Percentiles rank a stretch among this genome's conserved stretches.
Evolutionary conservation across 2,888 invertebrate species (phyloP).

Genomic region (Agriopis marginaria): DNA sequence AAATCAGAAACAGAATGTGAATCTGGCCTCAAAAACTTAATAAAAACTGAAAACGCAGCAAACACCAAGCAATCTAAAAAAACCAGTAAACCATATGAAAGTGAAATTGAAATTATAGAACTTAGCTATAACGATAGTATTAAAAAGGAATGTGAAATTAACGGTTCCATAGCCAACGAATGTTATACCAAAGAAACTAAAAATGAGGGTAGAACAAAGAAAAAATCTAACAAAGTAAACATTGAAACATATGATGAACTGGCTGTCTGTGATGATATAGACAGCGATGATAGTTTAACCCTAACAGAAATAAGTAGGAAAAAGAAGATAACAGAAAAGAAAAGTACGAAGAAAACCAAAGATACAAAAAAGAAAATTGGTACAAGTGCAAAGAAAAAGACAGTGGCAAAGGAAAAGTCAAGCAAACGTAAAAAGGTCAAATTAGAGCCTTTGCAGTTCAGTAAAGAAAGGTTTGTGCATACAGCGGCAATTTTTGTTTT

Average conservation of each 20-base stretch:
- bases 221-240: neutral
- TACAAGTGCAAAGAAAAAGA: neutral
- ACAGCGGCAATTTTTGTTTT: neutral
- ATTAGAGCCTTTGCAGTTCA: neutral
- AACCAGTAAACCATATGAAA: neutral
- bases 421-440: conserved; percentile 2
- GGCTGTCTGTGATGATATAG: neutral
- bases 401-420: neutral
- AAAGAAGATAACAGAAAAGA: neutral
- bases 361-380: neutral
- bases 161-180: neutral
- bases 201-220: conserved; percentile 7
- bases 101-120: conserved; percentile 1
- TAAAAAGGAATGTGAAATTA: conserved; percentile 1
- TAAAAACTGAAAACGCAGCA: conserved; percentile 5
- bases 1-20: conserved; percentile 7
- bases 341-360: conserved; percentile 4
- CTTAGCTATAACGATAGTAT: neutral
- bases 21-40: neutral
- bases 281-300: conserved; percentile 7
- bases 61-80: neutral
- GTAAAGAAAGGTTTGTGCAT: conserved; percentile 23
- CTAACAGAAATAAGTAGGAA: conserved; percentile 2
- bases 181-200: neutral
- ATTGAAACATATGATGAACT: neutral